Percentiles rank a stretch among this genome's conserved stretches.
phyloP scores from a whole-genome alignment of 2,797 vertebrate genomes.

The Mus minutoides region DNA sequence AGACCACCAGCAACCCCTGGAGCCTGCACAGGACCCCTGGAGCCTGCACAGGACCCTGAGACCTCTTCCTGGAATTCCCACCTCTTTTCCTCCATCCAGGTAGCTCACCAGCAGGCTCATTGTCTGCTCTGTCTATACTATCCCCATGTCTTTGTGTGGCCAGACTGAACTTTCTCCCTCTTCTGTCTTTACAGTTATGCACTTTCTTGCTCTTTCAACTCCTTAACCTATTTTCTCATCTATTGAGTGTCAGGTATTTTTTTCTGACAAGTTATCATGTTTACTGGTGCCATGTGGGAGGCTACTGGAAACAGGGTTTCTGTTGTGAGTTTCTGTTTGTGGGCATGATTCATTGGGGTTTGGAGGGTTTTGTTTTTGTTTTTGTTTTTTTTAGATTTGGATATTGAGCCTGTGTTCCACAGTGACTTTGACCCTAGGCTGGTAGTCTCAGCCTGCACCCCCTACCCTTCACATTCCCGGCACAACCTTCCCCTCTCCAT shows the following conservation, averaged over 20 bases:
- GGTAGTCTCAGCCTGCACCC: not conserved
- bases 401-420: not conserved
- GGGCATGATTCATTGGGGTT: conserved; percentile 32
- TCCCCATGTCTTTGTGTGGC: conserved; percentile 72
- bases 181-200: conserved; percentile 15
- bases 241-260: not conserved
- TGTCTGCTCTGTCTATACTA: conserved; percentile 73
- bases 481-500: not conserved
- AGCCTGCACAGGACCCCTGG: conserved; percentile 9
- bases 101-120: conserved; percentile 66
- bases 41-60: not conserved
- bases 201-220: not conserved
- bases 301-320: not conserved
- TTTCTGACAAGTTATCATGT: not conserved
- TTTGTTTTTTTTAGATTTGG: not conserved
- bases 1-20: conserved; percentile 48
- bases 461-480: not conserved
- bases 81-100: conserved; percentile 66
- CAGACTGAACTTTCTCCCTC: conserved; percentile 48
- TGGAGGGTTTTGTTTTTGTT: not conserved
- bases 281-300: not conserved
- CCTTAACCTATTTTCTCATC: not conserved
- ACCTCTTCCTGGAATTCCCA: not conserved
- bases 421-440: conserved; percentile 36
- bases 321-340: conserved; percentile 2